Percentiles rank a stretch among this genome's conserved stretches.
Conservation (phyloP, 2,888 invertebrate species). For the Drosophila anceps region DNA sequence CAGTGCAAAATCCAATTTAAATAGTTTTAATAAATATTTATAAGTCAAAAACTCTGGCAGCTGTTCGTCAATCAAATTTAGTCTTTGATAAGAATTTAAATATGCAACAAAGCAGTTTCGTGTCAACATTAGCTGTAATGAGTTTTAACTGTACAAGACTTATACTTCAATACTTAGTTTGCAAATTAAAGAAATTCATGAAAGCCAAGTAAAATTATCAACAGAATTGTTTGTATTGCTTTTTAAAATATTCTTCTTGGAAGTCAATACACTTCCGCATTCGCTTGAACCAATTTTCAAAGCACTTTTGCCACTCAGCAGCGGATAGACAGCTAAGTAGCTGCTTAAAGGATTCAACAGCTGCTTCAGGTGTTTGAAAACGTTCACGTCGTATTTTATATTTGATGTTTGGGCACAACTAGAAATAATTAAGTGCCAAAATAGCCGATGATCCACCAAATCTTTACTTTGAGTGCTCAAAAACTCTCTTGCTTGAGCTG, state of each 20-base stretch:
- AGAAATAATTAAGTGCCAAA: neutral
- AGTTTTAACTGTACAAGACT: too few relatives aligned
- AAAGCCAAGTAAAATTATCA: neutral
- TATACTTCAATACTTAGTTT: too few relatives aligned
- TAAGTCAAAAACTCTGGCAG: neutral
- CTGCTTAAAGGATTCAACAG: neutral
- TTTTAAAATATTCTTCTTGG: neutral
- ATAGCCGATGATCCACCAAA: neutral
- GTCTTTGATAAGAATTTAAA: neutral
- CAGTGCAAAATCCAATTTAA: neutral
- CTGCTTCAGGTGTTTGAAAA: neutral
- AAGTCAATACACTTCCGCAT: neutral
- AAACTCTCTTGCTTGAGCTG: neutral
- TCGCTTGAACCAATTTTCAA: neutral
- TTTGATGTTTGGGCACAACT: too few relatives aligned
- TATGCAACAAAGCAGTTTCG: neutral
- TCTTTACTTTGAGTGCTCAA: neutral
- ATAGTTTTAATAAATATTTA: constrained; percentile 9
- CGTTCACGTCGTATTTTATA: too few relatives aligned
- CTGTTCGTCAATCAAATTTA: neutral
- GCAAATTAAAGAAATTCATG: too few relatives aligned
- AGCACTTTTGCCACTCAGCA: neutral
- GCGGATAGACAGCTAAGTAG: neutral
- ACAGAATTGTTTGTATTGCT: neutral
- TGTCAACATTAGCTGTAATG: neutral